A percentile compares a stretch with the other conserved stretches of the same genome.
Conservation (phyloP, 2,113 vertebrate species). For the Tachycineta bicolor region DNA sequence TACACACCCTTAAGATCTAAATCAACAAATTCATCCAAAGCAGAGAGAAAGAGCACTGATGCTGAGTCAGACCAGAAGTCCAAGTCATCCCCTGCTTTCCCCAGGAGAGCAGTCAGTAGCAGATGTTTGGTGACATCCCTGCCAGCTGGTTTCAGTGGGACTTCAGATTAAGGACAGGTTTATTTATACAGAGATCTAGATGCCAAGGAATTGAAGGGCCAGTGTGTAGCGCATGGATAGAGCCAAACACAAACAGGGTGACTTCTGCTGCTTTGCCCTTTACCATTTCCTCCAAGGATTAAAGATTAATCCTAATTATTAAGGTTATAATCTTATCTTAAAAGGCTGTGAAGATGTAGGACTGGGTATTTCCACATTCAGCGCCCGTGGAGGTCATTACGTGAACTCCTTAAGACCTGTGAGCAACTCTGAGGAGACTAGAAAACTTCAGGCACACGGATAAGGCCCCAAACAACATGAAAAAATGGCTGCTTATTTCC, state of each 20-base stretch:
- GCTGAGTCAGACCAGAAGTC: neutral
- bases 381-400: fast-evolving
- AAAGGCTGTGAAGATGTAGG: neutral
- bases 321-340: neutral
- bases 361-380: neutral
- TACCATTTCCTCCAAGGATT: neutral
- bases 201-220: neutral
- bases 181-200: neutral
- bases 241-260: neutral
- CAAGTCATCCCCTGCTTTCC: neutral
- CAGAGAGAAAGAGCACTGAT: neutral
- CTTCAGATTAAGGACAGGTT: neutral
- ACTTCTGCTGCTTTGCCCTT: neutral
- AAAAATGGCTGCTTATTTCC: neutral
- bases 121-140: neutral
- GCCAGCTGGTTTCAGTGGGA: neutral
- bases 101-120: fast-evolving
- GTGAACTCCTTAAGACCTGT: neutral
- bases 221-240: neutral
- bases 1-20: neutral
- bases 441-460: neutral
- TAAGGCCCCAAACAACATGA: neutral
- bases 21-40: neutral
- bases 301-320: neutral
- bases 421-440: neutral